These are phyloP conservation scores for Cranoglanis bouderius DNA, from an alignment of 2,113 vertebrate genomes.

Conservation along the genomic window DNA sequence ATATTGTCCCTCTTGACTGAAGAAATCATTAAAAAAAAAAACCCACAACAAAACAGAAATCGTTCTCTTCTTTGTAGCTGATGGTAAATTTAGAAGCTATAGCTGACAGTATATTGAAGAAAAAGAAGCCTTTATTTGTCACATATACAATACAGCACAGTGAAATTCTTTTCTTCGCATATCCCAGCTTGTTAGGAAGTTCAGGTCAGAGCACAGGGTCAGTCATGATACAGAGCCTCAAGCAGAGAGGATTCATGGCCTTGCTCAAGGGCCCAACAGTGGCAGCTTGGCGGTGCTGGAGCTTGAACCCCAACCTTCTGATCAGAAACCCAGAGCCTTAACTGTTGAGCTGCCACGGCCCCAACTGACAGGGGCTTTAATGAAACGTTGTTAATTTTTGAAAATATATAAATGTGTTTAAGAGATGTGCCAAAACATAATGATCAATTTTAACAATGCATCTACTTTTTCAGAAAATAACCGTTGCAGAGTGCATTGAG, in stretches of 20 bases:
- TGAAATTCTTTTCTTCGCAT: too few relatives aligned
- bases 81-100: neutral
- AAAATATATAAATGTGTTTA: neutral
- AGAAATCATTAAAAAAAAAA: neutral
- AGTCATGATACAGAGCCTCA: too few relatives aligned
- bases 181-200: too few relatives aligned
- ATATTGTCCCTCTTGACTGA: neutral
- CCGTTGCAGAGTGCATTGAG: slow-evolving; percentile 98
- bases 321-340: too few relatives aligned
- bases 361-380: neutral
- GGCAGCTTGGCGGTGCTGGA: too few relatives aligned
- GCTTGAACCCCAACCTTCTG: too few relatives aligned
- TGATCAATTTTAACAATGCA: neutral
- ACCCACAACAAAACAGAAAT: neutral
- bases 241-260: too few relatives aligned
- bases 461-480: slow-evolving; percentile 87
- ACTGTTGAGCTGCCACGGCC: too few relatives aligned
- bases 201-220: too few relatives aligned
- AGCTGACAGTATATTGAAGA: neutral
- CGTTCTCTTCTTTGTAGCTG: neutral
- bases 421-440: neutral
- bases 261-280: too few relatives aligned
- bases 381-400: neutral
- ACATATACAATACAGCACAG: too few relatives aligned
- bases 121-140: too few relatives aligned